phyloP scores from a whole-genome alignment of 2,888 invertebrate species.

The Laothoe populi region DNA sequence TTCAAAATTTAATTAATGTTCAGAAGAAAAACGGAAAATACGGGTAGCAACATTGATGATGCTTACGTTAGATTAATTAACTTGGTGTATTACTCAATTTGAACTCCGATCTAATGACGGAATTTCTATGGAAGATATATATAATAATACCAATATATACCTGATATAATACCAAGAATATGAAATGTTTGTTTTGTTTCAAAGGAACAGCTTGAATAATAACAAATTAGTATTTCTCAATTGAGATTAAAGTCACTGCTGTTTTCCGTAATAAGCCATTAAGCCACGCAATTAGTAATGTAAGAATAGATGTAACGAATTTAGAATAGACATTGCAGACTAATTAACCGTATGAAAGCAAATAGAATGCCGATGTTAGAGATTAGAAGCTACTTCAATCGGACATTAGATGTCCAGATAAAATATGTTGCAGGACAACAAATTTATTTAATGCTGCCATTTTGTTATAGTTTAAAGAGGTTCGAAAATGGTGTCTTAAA shows the following conservation, averaged over 20 bases:
- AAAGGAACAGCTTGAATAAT: conserved; percentile 2
- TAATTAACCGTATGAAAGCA: conserved; percentile 22
- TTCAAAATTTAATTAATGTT: too few relatives aligned
- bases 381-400: conserved; percentile 2
- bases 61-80: background rate
- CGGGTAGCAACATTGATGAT: background rate
- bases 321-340: conserved; percentile 13
- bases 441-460: background rate
- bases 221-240: conserved; percentile 21
- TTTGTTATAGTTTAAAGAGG: background rate
- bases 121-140: too few relatives aligned
- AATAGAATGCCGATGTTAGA: background rate
- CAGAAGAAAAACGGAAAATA: background rate
- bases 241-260: conserved; percentile 17
- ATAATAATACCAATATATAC: too few relatives aligned
- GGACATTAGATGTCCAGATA: conserved; percentile 15
- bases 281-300: conserved; percentile 17
- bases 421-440: background rate
- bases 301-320: conserved; percentile 19
- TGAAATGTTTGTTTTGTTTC: conserved; percentile 5
- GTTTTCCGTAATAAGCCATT: conserved; percentile 21
- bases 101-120: background rate
- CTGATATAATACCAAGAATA: conserved; percentile 8
- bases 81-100: conserved; percentile 1
- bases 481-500: background rate